Base-by-base conservation (phyloP, 1,140 invertebrate genomes). In the Melanaphis sacchari region DNA sequence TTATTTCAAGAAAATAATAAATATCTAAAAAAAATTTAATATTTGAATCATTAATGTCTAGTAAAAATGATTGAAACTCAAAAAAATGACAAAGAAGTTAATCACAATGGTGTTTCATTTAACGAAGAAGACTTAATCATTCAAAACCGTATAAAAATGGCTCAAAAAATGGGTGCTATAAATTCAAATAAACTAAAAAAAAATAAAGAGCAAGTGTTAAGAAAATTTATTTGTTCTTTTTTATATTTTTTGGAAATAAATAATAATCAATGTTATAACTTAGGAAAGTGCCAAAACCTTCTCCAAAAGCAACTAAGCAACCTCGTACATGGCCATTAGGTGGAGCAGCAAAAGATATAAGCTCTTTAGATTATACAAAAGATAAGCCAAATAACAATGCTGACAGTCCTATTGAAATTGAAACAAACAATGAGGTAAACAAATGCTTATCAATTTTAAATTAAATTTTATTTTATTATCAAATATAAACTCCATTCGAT, bases 281-380 rank as follows among this genome's bases (percentile, higher is more conserved):
- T 91, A 97, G 96, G 40, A 97, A 98, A 95, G 97, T 96, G 95
- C 96, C 96, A 36, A 96, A 96, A 94, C 95, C 95, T 36, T 93
- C 94, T 88, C 96, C 97, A 82, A 98, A 94, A 97, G 95, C 96
- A 97, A 94, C 97, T 97, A 2, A 99, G 99, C 95, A 97, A 98
- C 95, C 98, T 97, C 96, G 98, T 81, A 96, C 98, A 26, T 99
- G 99, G 99, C 98, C 98, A 94, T 95, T 98, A 43, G 96, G 97
- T 91, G 98, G 98, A 88, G 97, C 96, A 49, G 95, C 95, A 9
- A 97, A 97, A 93, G 98, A 99, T 95, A 95, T 97, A n/a, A 96
- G 96, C 6, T 95, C 96, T 43, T 95, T 99, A 24, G 98, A 99
- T 95, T 97, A 97, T 94, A 98, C 98, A 93, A 97, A 97, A 94